Evolutionary conservation across 2,888 invertebrate species (phyloP).

Genomic region (Electrophaes corylata): DNA sequence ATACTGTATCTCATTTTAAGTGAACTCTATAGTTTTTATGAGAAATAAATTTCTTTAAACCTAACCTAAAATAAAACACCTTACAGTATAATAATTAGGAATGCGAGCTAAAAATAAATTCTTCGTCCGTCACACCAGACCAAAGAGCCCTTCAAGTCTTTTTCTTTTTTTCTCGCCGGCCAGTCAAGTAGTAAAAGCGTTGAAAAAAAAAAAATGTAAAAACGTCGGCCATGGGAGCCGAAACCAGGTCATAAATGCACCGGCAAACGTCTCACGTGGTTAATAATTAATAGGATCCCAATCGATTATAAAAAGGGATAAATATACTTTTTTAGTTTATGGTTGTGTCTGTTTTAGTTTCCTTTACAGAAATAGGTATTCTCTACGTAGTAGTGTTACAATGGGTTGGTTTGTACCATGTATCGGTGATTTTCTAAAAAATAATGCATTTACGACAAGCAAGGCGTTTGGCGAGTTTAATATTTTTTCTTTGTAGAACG

Average conservation of each 20-base stretch:
- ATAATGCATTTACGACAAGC: no score
- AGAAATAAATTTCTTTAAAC: no score
- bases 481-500: no score
- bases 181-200: slow-evolving; percentile 72
- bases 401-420: no score
- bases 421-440: no score
- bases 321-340: slow-evolving; percentile 9
- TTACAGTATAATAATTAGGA: slow-evolving; percentile 29
- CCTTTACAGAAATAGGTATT: not conserved
- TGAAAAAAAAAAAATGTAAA: slow-evolving; percentile 56
- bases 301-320: slow-evolving; percentile 27
- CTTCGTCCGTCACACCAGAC: slow-evolving; percentile 47
- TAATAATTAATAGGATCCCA: slow-evolving; percentile 38
- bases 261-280: slow-evolving; percentile 40
- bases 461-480: no score
- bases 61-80: slow-evolving; percentile 2
- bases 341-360: not conserved
- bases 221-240: slow-evolving; percentile 61
- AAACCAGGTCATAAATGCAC: slow-evolving; percentile 72
- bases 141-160: slow-evolving; percentile 46
- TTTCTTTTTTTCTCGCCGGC: slow-evolving; percentile 56
- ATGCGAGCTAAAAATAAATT: slow-evolving; percentile 36
- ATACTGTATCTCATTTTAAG: no score
- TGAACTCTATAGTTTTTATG: no score
- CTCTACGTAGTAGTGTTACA: not conserved